These are phyloP conservation scores for Tiphia femorata DNA, from an alignment of 2,888 invertebrate genomes.

Conservation along the genomic window DNA sequence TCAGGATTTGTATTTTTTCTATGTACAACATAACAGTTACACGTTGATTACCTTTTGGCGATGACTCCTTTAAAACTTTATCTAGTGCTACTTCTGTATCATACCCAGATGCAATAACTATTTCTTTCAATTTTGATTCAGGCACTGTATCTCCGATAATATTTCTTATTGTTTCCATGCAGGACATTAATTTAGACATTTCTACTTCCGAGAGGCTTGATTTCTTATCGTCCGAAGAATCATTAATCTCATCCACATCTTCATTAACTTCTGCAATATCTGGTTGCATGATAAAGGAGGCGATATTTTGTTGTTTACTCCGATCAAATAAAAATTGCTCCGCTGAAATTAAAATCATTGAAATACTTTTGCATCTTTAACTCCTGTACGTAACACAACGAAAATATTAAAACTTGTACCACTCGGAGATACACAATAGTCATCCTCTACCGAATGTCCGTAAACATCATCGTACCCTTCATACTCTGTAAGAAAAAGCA, in stretches of 20 bases:
- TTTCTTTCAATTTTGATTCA: constrained; percentile 79
- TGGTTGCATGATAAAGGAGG: constrained; percentile 79
- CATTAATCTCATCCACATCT: constrained; percentile 66
- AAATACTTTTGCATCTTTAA: neutral
- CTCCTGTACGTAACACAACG: neutral
- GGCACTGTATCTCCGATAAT: constrained; percentile 82
- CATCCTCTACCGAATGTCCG: constrained; percentile 95
- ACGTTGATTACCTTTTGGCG: constrained; percentile 35
- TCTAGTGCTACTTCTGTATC: constrained; percentile 82
- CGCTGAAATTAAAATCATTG: constrained; percentile 58
- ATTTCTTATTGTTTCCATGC: constrained; percentile 85
- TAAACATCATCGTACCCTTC: constrained; percentile 92
- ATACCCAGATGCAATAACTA: constrained; percentile 80
- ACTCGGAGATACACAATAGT: constrained; percentile 90
- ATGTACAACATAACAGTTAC: neutral
- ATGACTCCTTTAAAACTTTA: constrained; percentile 75
- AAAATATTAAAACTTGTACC: constrained; percentile 68
- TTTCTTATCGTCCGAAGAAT: constrained; percentile 61
- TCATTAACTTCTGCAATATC: constrained; percentile 77
- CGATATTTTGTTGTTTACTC: constrained; percentile 79
- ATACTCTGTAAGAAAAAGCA: constrained; percentile 73
- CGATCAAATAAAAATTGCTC: constrained; percentile 90
- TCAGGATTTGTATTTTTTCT: neutral
- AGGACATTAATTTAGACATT: constrained; percentile 83
- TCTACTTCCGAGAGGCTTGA: constrained; percentile 76